A percentile compares a stretch with the other conserved stretches of the same genome.
phyloP scores from a whole-genome alignment of 2,113 vertebrate genomes.

The Tor tambroides region DNA sequence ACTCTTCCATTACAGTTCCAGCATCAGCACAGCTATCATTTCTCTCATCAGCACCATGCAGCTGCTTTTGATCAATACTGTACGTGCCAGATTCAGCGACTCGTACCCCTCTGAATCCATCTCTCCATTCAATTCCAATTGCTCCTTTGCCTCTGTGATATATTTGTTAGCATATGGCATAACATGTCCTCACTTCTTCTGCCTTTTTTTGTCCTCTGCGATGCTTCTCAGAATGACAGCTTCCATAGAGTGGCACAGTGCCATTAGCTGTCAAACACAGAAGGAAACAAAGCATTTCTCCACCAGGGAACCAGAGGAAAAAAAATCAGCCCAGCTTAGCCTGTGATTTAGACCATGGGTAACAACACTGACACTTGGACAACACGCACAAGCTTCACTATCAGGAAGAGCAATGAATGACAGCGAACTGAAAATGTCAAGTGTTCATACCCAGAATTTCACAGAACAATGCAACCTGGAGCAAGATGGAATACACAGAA shows the following conservation, averaged over 20 bases:
- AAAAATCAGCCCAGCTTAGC: slow-evolving; percentile 51
- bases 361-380: slow-evolving; percentile 32
- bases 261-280: slow-evolving; percentile 60
- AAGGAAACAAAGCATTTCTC: slow-evolving; percentile 62
- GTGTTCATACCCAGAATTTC: background rate
- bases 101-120: slow-evolving; percentile 9
- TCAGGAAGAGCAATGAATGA: background rate
- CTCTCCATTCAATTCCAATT: slow-evolving; percentile 43
- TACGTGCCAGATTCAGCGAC: slow-evolving; percentile 26
- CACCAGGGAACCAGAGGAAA: slow-evolving; percentile 38
- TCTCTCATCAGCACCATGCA: slow-evolving; percentile 35
- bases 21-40: slow-evolving; percentile 31
- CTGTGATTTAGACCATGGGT: slow-evolving; percentile 36
- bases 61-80: slow-evolving; percentile 47
- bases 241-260: slow-evolving; percentile 57
- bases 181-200: slow-evolving; percentile 42
- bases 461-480: background rate
- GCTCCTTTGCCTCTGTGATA: slow-evolving; percentile 44
- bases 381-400: background rate
- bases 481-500: background rate
- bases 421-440: background rate
- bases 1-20: slow-evolving; percentile 35
- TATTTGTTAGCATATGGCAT: slow-evolving; percentile 55
- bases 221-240: slow-evolving; percentile 56
- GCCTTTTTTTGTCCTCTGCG: slow-evolving; percentile 46